Percentiles rank a stretch among this genome's conserved stretches.
phyloP scores from a whole-genome alignment of 2,888 invertebrate genomes.

The Eristalis pertinax region DNA sequence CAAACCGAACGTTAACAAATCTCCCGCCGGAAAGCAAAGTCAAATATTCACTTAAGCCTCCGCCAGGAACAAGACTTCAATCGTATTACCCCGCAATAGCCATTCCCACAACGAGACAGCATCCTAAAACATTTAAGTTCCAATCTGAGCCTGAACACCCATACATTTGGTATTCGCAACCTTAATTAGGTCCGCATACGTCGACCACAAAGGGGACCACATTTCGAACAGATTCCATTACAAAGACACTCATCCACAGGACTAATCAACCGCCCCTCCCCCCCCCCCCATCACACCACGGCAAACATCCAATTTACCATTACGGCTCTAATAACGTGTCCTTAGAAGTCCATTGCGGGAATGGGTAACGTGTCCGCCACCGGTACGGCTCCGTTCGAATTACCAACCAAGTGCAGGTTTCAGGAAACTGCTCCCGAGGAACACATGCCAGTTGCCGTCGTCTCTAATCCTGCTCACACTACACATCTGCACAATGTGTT shows the following conservation, averaged over 20 bases:
- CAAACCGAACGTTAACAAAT: too few species aligned
- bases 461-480: slow-evolving; percentile 1
- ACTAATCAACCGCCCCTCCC: background rate
- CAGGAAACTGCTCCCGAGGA: slow-evolving; percentile 3
- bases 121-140: background rate
- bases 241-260: background rate
- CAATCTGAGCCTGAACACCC: background rate
- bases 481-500: slow-evolving; percentile 22
- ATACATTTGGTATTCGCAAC: background rate
- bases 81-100: background rate
- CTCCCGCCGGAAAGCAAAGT: too few species aligned
- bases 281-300: background rate
- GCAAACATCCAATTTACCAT: slow-evolving; percentile 21
- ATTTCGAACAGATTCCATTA: slow-evolving; percentile 5
- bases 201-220: slow-evolving; percentile 2
- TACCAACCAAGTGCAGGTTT: background rate
- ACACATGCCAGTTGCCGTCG: background rate
- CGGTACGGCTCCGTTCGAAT: slow-evolving; percentile 19
- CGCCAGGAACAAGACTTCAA: too few species aligned
- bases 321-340: slow-evolving; percentile 19
- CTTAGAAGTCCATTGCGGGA: background rate
- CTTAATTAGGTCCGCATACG: slow-evolving; percentile 7
- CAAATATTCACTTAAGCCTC: too few species aligned
- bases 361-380: background rate
- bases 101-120: background rate